A percentile compares a stretch with the other conserved stretches of the same genome.
Conservation (phyloP, 2,113 vertebrate species). For the Tursiops truncatus region DNA sequence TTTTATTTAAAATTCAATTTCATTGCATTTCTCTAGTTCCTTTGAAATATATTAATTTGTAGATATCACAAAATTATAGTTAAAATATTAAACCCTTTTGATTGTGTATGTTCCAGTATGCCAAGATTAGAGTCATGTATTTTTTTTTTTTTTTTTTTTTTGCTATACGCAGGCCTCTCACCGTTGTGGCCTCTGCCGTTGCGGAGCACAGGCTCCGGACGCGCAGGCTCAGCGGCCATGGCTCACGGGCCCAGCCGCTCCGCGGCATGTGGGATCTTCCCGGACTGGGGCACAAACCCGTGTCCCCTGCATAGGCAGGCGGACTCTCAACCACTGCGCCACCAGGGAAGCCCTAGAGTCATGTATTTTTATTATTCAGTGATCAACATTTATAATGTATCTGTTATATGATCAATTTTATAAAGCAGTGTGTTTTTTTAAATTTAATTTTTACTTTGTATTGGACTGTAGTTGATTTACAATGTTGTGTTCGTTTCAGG, state of each 20-base stretch:
- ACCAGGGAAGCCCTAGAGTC: background rate
- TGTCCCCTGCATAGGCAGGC: too few species aligned
- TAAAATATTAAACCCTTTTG: background rate
- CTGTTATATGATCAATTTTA: conserved; percentile 9
- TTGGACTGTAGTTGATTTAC: too few species aligned
- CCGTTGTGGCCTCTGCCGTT: too few species aligned
- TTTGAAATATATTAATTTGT: background rate
- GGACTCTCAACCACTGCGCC: too few species aligned
- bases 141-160: background rate
- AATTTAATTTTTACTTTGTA: too few species aligned
- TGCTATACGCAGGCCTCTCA: too few species aligned
- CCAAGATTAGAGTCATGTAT: background rate
- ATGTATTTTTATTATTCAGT: background rate
- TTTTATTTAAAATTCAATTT: background rate
- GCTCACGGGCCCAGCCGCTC: too few species aligned
- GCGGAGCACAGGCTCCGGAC: too few species aligned
- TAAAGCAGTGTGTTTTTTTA: background rate
- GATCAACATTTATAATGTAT: background rate
- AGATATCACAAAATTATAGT: background rate
- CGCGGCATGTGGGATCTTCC: too few species aligned
- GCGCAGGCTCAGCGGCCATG: too few species aligned
- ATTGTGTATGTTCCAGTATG: background rate
- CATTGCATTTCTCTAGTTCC: background rate
- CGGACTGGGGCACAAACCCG: too few species aligned
- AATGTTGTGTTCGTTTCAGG: too few species aligned